These are phyloP conservation scores for Drosophila takahashii DNA, from an alignment of 1,140 invertebrate species.

Conservation along the genomic window DNA sequence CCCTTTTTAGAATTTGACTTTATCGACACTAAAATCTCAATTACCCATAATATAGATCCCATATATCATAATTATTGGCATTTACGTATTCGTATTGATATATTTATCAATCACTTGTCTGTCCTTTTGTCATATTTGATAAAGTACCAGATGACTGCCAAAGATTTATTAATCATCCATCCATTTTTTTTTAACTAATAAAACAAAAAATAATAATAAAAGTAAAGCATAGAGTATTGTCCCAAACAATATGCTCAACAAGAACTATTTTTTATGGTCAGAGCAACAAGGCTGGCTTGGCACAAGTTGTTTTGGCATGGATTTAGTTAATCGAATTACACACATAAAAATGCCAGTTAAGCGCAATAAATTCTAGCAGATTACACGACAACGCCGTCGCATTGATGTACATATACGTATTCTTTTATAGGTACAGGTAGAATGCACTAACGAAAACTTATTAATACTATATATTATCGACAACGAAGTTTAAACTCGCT, in stretches of 20 bases:
- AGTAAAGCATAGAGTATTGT: conserved; percentile 1
- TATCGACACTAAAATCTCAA: background rate
- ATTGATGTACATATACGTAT: conserved; percentile 14
- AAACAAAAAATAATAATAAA: background rate
- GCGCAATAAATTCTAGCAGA: conserved; percentile 75
- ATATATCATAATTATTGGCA: conserved; percentile 8
- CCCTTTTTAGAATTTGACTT: background rate
- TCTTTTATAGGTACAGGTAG: background rate
- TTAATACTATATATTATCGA: background rate
- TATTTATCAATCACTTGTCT: conserved; percentile 17
- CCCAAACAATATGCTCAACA: conserved; percentile 3
- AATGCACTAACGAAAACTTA: background rate
- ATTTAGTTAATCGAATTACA: conserved; percentile 70
- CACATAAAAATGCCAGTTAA: conserved; percentile 43
- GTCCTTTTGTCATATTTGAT: conserved; percentile 1
- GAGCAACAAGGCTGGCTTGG: conserved; percentile 13
- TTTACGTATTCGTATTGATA: background rate
- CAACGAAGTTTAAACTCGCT: background rate
- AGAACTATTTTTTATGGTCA: conserved; percentile 49
- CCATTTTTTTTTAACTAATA: background rate
- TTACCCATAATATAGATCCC: background rate
- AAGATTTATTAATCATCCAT: conserved; percentile 11
- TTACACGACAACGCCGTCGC: conserved; percentile 53
- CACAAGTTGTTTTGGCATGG: conserved; percentile 23
- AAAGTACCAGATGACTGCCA: conserved; percentile 5